phyloP scores from a whole-genome alignment of 2,797 vertebrate species.

The Aviceda cuculoides region DNA sequence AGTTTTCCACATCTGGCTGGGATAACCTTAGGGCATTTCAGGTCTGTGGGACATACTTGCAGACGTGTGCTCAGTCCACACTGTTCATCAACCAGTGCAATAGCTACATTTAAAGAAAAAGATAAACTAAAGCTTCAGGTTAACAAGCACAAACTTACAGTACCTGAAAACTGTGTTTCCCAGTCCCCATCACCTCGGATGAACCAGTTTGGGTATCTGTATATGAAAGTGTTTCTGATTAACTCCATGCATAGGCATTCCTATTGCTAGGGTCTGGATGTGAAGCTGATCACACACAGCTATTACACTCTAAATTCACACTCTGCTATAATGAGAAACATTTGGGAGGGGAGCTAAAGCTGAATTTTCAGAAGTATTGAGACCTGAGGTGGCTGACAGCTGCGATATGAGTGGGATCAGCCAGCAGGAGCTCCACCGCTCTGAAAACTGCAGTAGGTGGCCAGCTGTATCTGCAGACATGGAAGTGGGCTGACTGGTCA shows the following conservation, averaged over 20 bases:
- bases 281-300: neutral
- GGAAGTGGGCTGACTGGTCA: neutral
- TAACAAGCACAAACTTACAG: neutral
- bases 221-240: neutral
- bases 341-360: neutral
- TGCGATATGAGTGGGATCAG: neutral
- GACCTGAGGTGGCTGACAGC: neutral
- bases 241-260: neutral
- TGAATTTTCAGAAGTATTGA: neutral
- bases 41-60: neutral
- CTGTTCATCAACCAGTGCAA: neutral
- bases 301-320: neutral
- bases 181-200: neutral
- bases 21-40: neutral
- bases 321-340: neutral
- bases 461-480: neutral
- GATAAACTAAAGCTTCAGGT: neutral
- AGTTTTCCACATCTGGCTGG: neutral
- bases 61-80: neutral
- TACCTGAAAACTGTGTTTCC: neutral
- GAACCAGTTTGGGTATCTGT: neutral
- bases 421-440: neutral
- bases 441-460: neutral
- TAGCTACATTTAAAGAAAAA: neutral
- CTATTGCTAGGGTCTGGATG: neutral